Base-by-base conservation (phyloP, 1,140 invertebrate genomes). In the Drosophila melanica region DNA sequence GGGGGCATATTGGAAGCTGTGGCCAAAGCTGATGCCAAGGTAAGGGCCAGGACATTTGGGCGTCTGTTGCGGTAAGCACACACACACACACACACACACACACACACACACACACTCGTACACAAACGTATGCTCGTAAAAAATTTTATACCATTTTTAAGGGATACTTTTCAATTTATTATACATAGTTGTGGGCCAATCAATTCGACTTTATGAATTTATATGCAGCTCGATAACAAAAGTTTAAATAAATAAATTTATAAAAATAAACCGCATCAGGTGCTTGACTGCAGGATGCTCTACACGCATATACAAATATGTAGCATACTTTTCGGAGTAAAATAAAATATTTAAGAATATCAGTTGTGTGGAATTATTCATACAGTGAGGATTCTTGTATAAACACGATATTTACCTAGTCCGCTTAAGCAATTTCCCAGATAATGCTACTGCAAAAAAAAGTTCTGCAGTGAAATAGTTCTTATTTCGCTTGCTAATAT, bases 131-230 rank as follows among this genome's bases (percentile, higher is more conserved):
- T n/a, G 50, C 37, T 68, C 63, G 71, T 77, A 74, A 67, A 78
- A 51, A 63, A 54, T 75, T 67, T 62, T 78, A 79, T 78, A 62
- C 58, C 39, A 68, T 71, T 82, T 82, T 82, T 68, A 66, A 67
- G 70, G 62, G 75, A 57, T 72, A 79, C 62, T 50, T 76, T 75
- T 84, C 75, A 84, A 82, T 82, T 84, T 84, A 79, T 84, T 82
- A 62, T 76, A 79, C 66, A 58, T 55, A 57, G 77, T 75, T 66
- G 72, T 39, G 44, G 70, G 47, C 65, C 59, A 51, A 66, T 77
- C 62, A 51, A 66, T 70, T 68, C 14, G 37, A 63, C 51, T 64
- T 72, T 75, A 82, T 78, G 79, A 78, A 75, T 75, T 82, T 78
- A 68, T 81, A 64, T 71, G 37, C 63, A 23, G 48, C 18, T 54